phyloP scores from a whole-genome alignment of 2,113 vertebrate genomes.

The Scartelaos histophorus region DNA sequence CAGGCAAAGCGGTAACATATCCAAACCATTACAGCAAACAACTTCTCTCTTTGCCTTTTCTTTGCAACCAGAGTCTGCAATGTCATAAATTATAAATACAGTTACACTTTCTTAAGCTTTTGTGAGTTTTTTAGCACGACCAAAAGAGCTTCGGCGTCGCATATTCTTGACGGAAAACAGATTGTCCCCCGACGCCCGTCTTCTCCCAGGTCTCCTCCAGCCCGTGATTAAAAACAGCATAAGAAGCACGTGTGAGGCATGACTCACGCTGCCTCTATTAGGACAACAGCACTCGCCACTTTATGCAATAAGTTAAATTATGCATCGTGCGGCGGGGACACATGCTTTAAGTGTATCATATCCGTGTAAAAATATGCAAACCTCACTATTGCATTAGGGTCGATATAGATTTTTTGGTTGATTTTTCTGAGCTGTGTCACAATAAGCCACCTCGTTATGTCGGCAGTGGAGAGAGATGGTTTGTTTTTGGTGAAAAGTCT shows the following conservation, averaged over 20 bases:
- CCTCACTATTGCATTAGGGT: background rate
- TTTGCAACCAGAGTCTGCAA: too few species aligned
- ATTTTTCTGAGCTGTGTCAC: too few species aligned
- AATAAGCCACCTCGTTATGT: too few species aligned
- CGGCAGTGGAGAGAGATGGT: too few species aligned
- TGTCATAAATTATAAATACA: too few species aligned
- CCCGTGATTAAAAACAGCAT: conserved; percentile 31
- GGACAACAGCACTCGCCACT: conserved; percentile 9
- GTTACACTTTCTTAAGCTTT: background rate
- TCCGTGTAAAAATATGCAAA: background rate
- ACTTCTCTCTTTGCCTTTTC: too few species aligned
- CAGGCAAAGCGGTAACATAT: too few species aligned
- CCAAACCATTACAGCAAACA: too few species aligned
- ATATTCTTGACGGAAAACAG: background rate
- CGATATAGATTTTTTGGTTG: too few species aligned
- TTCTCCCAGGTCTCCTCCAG: conserved; percentile 15
- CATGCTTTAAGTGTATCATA: background rate
- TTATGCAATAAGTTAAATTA: conserved; percentile 42
- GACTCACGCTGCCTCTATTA: conserved; percentile 31
- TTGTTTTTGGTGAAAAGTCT: background rate
- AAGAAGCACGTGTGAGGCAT: conserved; percentile 24
- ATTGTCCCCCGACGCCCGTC: conserved; percentile 17
- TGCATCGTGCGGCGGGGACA: conserved; percentile 26
- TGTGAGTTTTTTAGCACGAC: background rate
- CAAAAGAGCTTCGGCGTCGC: background rate